Evolutionary conservation across 2,113 vertebrate genomes (phyloP), one percentile per base, ranked within the genome.

Genomic region (Puffinus mauretanicus): DNA sequence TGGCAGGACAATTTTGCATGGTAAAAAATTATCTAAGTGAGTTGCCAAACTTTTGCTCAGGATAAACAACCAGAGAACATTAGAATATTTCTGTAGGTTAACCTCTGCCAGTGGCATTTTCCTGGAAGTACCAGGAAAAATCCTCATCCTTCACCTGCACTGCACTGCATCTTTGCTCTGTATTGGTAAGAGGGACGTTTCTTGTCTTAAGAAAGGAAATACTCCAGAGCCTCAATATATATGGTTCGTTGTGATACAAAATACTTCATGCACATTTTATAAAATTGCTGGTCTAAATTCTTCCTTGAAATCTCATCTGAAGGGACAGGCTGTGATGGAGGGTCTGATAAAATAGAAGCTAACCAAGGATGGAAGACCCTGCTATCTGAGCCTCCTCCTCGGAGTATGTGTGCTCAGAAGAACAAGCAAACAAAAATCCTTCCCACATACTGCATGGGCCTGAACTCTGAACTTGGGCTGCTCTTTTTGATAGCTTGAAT

Each of bases 401-500:
- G 32, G 44, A 75, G 8, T 13, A 3, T 8, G 3, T 20, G 16
- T n/a, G 13, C 62, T 76, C 61, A n/a, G 65, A 91, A 54, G 8
- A 81, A 17, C 16, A 54, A 44, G 17, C 14, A 64, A 73, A 29
- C 6, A 1, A 36, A 82, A 61, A 1, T 30, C 10, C 21, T 75
- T 47, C 38, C 58, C 38, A 46, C 0, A 0, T 32, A 7, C 27
- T 67, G 10, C 34, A 7, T 0, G 1, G 21, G n/a, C 18, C 57
- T 78, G 30, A 71, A 6, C 57, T 84, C 47, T 69, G 67, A 67
- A 51, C 16, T 62, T 51, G 44, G 40, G 10, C 57, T 81, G 13
- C 32, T 81, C 44, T 77, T 79, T 38, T 34, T 30, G 60, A 19
- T 9, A 32, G 11, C 17, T 75, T 60, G 60, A 82, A 13, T 0